Evolutionary conservation across 2,888 invertebrate species (phyloP), one percentile per base, ranked within the genome.

Genomic region (Gryllus longicercus): DNA sequence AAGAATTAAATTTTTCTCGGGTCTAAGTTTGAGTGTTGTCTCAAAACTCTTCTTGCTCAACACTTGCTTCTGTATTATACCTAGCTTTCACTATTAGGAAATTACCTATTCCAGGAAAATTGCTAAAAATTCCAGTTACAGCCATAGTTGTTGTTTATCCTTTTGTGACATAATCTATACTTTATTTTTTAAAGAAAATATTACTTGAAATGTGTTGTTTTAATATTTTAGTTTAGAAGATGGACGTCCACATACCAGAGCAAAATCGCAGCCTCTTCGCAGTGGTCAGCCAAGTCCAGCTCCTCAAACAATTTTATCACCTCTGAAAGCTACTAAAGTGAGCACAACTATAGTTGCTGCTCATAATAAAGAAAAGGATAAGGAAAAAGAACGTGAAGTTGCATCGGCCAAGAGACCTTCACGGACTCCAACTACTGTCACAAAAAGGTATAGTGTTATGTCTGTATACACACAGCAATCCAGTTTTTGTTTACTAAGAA

Each of bases 181-280:
- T 38, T 3, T 38, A 8, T 38, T 38, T 38, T 8, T 38, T 38
- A 8, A 8, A 5, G 8, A 38, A 38, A 38, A 8, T 38, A 8
- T 38, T 5, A 38, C 38, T 8, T 38, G 21, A 38, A 63, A 3
- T 63, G 14, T 63, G 12, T 12, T 4, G 50, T 50, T 50, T 38
- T 23, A 38, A 38, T 11, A 11, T 63, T 76, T 3, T 63, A 81
- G 81, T n/a, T 75, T 80, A 75, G 81, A 78, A 21, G 80, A 81
- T 77, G 81, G 81, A n/a, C 76, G 86, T 79, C 85, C 87, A 63
- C 87, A 88, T 83, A 87, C 86, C 3, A 85, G 88, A 2, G 88
- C 88, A 5, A 86, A 87, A 79, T 88, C 88, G 82, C 88, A 88
- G 75, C 88, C 88, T 81, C 86, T 88, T n/a, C 87, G 87, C 49